Evolutionary conservation across 2,888 invertebrate genomes (phyloP), one percentile per base, ranked within the genome.

Genomic region (Meliscaeva auricollis): DNA sequence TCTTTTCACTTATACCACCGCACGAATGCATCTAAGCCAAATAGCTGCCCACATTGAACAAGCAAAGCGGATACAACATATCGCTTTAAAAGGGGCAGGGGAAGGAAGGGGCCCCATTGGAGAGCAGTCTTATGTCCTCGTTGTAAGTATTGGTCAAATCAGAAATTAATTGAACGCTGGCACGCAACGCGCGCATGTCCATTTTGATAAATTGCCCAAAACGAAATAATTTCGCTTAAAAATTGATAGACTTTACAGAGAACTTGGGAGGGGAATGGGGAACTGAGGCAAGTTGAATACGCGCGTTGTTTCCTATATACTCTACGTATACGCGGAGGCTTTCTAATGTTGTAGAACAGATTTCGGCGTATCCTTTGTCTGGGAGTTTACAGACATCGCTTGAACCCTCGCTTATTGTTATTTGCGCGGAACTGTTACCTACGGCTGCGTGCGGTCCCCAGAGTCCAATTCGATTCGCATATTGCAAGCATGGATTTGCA

Each of bases 151-250:
- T 87, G 87, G 85, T 88, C 87, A 87, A 88, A 88, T 88, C 87
- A 87, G 88, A 87, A 88, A 88, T 88, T 88, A 88, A 88, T 88
- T 88, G 88, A 87, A 81, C 84, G 81, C 84, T 75, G 82, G 84
- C 88, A 88, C 88, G 88, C 88, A 88, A 88, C 69, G 79, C 80
- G 78, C 87, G 46, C 82, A 80, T 88, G 88, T 88, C 88, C 87
- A 87, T 88, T 88, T 88, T 88, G 88, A 88, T 88, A 88, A 88
- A 88, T 88, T 87, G 87, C 87, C 87, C 81, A 82, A 87, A 87
- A 83, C 87, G 87, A 84, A 87, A 87, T 87, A 88, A 85, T 85
- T 88, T 88, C 80, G 85, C 74, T 66, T n/a, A 80, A 83, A 87
- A 84, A 83, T 87, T 87, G 84, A 87, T 87, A 58, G 58, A 38